Percentiles rank a stretch among this genome's conserved stretches.
Conservation (phyloP, 2,888 invertebrate species). For the Diabrotica balteata region DNA sequence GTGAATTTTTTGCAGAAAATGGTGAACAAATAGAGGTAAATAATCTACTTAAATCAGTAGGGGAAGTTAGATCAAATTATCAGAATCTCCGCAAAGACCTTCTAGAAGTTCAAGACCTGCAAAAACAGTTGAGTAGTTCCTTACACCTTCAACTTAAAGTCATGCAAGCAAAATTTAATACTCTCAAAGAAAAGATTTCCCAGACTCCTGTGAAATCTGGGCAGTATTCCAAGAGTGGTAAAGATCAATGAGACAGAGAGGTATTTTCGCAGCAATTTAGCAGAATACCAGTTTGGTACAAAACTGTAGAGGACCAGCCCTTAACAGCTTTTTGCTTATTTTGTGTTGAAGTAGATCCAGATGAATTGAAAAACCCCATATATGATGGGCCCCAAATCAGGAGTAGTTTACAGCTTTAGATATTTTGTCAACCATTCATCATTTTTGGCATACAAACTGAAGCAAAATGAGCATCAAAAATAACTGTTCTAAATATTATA, state of each 20-base stretch:
- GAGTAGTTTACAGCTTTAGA: slow-evolving; percentile 21
- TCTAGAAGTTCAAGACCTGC: slow-evolving; percentile 80
- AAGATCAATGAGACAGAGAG: slow-evolving; percentile 29
- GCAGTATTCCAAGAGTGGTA: slow-evolving; percentile 23
- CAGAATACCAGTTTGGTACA: slow-evolving; percentile 27
- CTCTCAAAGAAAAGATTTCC: slow-evolving; percentile 68
- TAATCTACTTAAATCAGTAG: slow-evolving; percentile 77
- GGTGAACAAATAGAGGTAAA: slow-evolving; percentile 71
- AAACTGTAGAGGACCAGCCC: slow-evolving; percentile 35
- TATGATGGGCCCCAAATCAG: slow-evolving; percentile 22
- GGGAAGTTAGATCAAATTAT: slow-evolving; percentile 81
- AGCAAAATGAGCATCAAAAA: neutral
- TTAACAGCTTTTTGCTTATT: slow-evolving; percentile 30
- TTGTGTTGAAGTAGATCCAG: slow-evolving; percentile 22
- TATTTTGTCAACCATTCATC: slow-evolving; percentile 1
- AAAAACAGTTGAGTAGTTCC: slow-evolving; percentile 78
- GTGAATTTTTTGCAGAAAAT: slow-evolving; percentile 63
- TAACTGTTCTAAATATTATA: too few species aligned
- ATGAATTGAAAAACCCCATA: slow-evolving; percentile 16
- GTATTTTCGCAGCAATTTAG: slow-evolving; percentile 23
- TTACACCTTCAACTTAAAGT: slow-evolving; percentile 74
- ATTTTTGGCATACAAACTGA: neutral
- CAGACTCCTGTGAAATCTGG: slow-evolving; percentile 21
- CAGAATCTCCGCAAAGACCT: slow-evolving; percentile 80
- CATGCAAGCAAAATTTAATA: slow-evolving; percentile 78